Evolutionary conservation across 2,113 vertebrate species (phyloP), one percentile per base, ranked within the genome.

Genomic region (Hippocampus abdominalis): DNA sequence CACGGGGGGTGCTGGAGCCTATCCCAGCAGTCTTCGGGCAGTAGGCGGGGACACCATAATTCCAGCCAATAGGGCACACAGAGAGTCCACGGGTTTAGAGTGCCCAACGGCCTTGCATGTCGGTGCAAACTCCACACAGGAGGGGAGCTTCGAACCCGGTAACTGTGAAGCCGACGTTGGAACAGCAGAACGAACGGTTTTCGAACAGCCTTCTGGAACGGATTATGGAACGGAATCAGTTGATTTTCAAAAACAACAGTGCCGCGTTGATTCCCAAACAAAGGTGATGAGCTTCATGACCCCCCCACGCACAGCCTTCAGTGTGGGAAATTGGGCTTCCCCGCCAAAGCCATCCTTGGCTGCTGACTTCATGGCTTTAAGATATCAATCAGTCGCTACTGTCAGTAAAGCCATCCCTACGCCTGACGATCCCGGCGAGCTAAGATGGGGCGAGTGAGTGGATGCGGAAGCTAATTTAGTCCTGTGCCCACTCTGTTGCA

Each of bases 281-380:
- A 75, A 80, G 32, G 32, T 29, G 67, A 83, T 75, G 72, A 77
- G 15, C 77, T 80, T 67, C 25, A 44, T 70, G 70, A 44, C 29
- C 3, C 29, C 29, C 29, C 29, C 29, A 32, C 29, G 29, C 29
- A 32, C 29, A 32, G 57, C 23, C 71, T 78, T 73, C 72, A 67
- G 80, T 77, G 73, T 59, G 16, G 44, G 70, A 49, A 75, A 80
- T 84, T 71, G 74, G 70, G 76, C 81, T 71, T 73, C 68, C 73
- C 82, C 82, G 84, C 88, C 84, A 86, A 84, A 87, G 78, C 83
- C 81, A 81, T 86, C 80, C 82, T 81, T 74, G 77, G 72, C 77
- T 85, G 75, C 72, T 71, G 73, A 73, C 74, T 62, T 20, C 6
- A 40, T n/a, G 32, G 18, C 32, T 62, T 21, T 5, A 39, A 36